Base-by-base conservation (phyloP, 2,888 invertebrate species). In the Netelia virgata region DNA sequence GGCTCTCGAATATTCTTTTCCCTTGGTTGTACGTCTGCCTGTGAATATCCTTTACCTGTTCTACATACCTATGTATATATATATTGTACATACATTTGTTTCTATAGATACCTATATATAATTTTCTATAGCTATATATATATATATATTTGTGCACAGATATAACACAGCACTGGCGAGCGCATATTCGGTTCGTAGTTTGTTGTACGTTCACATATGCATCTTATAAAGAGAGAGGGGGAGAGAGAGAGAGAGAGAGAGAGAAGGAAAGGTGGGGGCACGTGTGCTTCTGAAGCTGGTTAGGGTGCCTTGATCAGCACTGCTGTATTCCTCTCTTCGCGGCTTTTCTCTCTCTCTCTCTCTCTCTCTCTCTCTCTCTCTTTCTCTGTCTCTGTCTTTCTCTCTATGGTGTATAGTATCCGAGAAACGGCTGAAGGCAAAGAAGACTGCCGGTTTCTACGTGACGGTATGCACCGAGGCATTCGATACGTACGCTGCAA, bases 401-500 rank as follows among this genome's bases (percentile, higher is more conserved):
- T 36, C 36, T 36, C 36, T 36, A 36, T 28, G 64, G 53, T 61
- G 41, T 57, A 47, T 73, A 69, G 83, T 84, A 86, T 85, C 84
- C 82, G 82, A 87, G 87, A 86, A 88, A 88, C 86, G 84, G 82
- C 83, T 80, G 85, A 88, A 87, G 87, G 88, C 88, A 87, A 88
- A 88, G 87, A 88, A 88, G 86, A 85, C 86, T 85, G 88, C 87
- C 83, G 87, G 86, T 86, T 87, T 88, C 84, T 90, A 90, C 90
- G 91, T 91, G 91, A 91, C 82, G 91, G 91, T 88, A 91, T 91
- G 90, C 88, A 88, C 87, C 87, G 88, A 82, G 86, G 88, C 88
- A 89, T 89, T 89, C 87, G 86, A 88, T 88, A 81, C 84, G 84
- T 82, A 87, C 77, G 85, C 74, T 79, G 43, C 75, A 78, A 55